Evolutionary conservation across 2,888 invertebrate species (phyloP), one percentile per base, ranked within the genome.

Genomic region (Mythimna ferrago): DNA sequence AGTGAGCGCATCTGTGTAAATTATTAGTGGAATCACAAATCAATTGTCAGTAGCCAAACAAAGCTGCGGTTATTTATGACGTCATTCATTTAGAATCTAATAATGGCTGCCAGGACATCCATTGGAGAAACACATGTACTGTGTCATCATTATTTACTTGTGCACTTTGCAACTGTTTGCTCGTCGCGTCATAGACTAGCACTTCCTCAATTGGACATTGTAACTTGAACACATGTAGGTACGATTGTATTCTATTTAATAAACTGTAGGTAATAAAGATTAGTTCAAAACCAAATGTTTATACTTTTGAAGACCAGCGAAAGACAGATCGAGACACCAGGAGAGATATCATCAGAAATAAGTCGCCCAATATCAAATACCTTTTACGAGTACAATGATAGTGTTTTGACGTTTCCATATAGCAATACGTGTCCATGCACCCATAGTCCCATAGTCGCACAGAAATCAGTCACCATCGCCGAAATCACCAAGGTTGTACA

Each of bases 81-180:
- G 79, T 72, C 83, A 87, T 80, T 74, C 64, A 56, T 73, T 74
- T 78, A 69, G 77, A 81, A 80, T 79, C 64, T 66, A 70, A 64
- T 71, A 79, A 73, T 71, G 54, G 68, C 38, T 71, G 53, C 65
- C 76, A 70, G 41, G 76, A 76, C 53, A 60, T 62, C n/a, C n/a
- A 51, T 71, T n/a, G 26, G 6, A 63, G 58, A 63, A 54, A 66
- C 60, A 53, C 57, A 53, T 54, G 14, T 62, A 64, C 71, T 66
- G 62, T 69, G 53, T 60, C 61, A 66, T 74, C 61, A 60, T 63
- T 70, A 80, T 71, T 68, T 66, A 68, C 57, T 80, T 56, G 11
- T 51, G 67, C 41, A 72, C 68, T 74, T 70, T 65, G 48, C 41
- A 51, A 56, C 10, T 67, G 14, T 58, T 58, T 62, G 19, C 32